Evolutionary conservation across 2,113 vertebrate genomes (phyloP).

Genomic region (Parotia lawesii): DNA sequence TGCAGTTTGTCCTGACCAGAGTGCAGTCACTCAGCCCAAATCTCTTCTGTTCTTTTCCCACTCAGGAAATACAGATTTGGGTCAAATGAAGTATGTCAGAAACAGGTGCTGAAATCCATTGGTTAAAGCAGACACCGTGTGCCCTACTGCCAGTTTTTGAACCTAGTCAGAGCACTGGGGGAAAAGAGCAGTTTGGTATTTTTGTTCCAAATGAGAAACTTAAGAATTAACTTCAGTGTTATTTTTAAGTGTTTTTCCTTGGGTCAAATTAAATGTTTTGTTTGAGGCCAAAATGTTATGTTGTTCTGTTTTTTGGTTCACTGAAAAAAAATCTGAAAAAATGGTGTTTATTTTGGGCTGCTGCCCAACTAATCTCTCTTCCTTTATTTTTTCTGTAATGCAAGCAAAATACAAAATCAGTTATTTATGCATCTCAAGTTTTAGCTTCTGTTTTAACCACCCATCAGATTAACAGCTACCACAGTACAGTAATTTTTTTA

Average conservation of each 20-base stretch:
- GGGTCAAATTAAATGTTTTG: background rate
- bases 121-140: background rate
- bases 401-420: background rate
- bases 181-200: background rate
- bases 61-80: background rate
- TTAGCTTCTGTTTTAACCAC: slow-evolving; percentile 22
- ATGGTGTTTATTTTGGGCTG: background rate
- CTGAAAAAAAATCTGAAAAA: background rate
- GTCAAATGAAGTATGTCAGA: background rate
- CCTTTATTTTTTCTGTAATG: background rate
- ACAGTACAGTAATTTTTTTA: background rate
- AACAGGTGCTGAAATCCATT: background rate
- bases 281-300: background rate
- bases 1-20: background rate
- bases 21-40: background rate
- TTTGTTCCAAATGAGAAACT: background rate
- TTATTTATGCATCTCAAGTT: slow-evolving; percentile 23
- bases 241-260: background rate
- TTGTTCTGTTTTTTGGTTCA: background rate
- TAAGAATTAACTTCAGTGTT: background rate
- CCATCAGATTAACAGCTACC: background rate
- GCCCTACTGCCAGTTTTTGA: background rate
- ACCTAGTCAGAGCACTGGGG: background rate
- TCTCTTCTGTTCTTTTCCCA: background rate
- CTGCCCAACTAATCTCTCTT: background rate